Evolutionary conservation across 2,113 vertebrate species (phyloP), one percentile per base, ranked within the genome.

Genomic region (Cathartes aura): DNA sequence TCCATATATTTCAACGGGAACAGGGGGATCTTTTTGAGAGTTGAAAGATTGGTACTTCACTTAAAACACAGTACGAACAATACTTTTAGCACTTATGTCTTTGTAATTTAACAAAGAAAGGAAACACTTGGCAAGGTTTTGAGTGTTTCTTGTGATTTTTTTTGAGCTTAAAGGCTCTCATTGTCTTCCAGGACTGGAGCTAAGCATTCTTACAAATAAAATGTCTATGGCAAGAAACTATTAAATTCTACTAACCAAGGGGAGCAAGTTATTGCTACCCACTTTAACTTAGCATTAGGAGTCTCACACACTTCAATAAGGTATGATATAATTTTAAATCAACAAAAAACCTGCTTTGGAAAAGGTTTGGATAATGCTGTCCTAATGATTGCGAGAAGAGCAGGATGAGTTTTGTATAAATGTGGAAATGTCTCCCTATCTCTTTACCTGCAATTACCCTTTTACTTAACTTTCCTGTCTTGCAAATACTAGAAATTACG

Each of bases 101-200:
- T 38, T 96, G 83, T 53, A 91, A 85, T 95, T 75, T 82, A 83
- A 95, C 84, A 89, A 89, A 95, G 81, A 42, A 93, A 87, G 63
- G 64, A 79, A 96, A 91, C 66, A 47, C 56, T 87, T 89, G 82
- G 89, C 70, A 85, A 85, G 66, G 66, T 73, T 94, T 74, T 59
- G 91, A 89, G 81, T 29, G 72, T 30, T 93, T 82, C 86, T 94
- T 56, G 81, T 32, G 76, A 96, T 70, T 89, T 52, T 50, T 74
- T 92, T 45, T 40, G 58, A 26, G 17, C 55, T 88, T 90, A 96
- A 85, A 23, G 36, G 62, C 36, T 85, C 40, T 68, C 34, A 52
- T 29, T 82, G 91, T 87, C 87, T 93, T 94, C 73, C 60, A 91
- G n/a, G 48, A 53, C 21, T 47, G 64, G 40, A 86, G 55, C 68